phyloP scores from a whole-genome alignment of 1,140 invertebrate species.

The Cardiocondyla obscurior region DNA sequence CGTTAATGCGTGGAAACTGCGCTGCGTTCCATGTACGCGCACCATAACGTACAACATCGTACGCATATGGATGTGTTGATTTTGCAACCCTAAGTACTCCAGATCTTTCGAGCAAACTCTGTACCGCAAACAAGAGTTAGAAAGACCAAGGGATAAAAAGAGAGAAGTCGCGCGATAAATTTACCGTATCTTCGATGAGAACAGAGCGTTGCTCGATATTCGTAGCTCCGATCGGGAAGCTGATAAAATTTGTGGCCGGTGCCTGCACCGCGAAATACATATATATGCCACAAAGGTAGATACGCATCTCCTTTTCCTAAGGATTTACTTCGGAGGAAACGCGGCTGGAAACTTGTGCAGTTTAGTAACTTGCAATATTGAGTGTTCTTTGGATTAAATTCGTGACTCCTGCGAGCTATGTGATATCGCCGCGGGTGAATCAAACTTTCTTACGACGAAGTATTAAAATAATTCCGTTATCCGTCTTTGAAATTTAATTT shows the following conservation, averaged over 20 bases:
- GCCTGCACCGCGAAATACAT: not conserved
- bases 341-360: not conserved
- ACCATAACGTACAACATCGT: not conserved
- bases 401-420: not conserved
- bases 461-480: not conserved
- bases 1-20: not conserved
- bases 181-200: not conserved
- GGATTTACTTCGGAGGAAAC: not conserved
- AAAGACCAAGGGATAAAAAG: not conserved
- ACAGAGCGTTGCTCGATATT: not conserved
- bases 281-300: not conserved
- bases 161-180: constrained; percentile 9
- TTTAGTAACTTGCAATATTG: constrained; percentile 8
- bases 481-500: not conserved
- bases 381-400: constrained; percentile 12
- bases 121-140: not conserved
- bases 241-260: not conserved
- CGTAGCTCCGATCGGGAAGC: constrained; percentile 5
- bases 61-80: constrained; percentile 3
- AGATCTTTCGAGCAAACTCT: not conserved
- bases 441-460: not conserved
- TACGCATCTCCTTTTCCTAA: not conserved
- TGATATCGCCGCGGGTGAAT: not conserved
- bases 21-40: not conserved
- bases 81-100: not conserved